Percentiles rank a stretch among this genome's conserved stretches.
Conservation (phyloP, 2,888 invertebrate species). For the Cactoblastis cactorum region DNA sequence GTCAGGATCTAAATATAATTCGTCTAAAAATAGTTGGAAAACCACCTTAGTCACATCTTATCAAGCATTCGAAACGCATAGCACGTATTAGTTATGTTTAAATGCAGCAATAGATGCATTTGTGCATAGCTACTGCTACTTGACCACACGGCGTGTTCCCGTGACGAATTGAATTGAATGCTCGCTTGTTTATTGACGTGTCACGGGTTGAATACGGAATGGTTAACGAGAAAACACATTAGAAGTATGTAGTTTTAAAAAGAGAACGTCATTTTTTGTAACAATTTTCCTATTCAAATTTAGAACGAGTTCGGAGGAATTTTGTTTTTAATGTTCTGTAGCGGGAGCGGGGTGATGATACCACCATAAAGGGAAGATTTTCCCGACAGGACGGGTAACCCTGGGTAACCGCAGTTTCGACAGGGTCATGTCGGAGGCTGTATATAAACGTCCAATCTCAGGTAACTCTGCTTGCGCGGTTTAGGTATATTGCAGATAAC, state of each 20-base stretch:
- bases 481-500: no score
- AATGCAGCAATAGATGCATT: conserved; percentile 34
- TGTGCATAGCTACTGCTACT: conserved; percentile 49
- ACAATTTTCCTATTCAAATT: not conserved
- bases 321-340: not conserved
- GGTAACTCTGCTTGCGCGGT: no score
- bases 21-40: no score
- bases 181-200: conserved; percentile 50
- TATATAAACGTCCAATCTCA: no score
- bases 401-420: no score
- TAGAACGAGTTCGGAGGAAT: conserved; percentile 1
- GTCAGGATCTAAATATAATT: no score
- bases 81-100: conserved; percentile 61
- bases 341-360: no score
- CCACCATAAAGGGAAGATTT: no score
- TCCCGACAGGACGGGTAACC: no score
- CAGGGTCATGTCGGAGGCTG: no score
- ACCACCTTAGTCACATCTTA: not conserved
- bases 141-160: conserved; percentile 67
- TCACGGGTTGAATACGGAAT: conserved; percentile 49
- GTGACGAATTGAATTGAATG: conserved; percentile 53
- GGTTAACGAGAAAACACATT: conserved; percentile 29
- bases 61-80: conserved; percentile 44
- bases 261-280: not conserved
- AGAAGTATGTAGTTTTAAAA: conserved; percentile 3